Conservation (phyloP, 2,888 invertebrate species). For the Drosophila melanocephala region DNA sequence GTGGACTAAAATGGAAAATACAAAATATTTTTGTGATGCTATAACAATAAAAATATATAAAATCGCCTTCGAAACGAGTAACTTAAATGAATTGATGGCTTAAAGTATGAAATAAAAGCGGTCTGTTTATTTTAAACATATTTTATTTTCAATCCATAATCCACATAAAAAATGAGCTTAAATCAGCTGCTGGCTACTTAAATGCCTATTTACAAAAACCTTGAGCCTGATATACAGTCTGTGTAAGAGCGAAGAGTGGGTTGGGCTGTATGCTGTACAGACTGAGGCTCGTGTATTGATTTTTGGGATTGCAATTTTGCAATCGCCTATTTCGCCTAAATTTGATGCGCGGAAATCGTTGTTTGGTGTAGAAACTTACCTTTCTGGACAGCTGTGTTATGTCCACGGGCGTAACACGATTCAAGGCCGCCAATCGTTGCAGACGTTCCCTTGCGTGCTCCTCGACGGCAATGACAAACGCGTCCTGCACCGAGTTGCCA, state of each 20-base stretch:
- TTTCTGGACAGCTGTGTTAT: conserved; percentile 95
- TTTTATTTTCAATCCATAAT: neutral
- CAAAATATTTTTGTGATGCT: neutral
- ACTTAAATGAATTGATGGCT: no score
- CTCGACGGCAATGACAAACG: conserved; percentile 99
- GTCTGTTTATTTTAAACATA: neutral
- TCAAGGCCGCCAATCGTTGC: conserved; percentile 96
- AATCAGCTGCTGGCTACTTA: neutral
- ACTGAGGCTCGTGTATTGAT: neutral
- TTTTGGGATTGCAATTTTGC: neutral
- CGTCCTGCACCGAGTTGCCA: conserved; percentile 96
- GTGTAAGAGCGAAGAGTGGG: neutral
- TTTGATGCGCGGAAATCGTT: neutral
- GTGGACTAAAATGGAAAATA: neutral
- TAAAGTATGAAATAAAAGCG: neutral
- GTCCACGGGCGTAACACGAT: conserved; percentile 96
- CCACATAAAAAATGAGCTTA: neutral
- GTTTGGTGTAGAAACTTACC: conserved; percentile 86
- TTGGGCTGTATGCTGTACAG: neutral
- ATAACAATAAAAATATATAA: neutral
- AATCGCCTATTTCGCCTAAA: neutral
- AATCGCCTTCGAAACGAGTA: neutral
- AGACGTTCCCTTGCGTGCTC: conserved; percentile 96
- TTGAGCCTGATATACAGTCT: neutral
- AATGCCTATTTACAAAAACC: neutral